Evolutionary conservation across 2,113 vertebrate species (phyloP), one percentile per base, ranked within the genome.

Genomic region (Heterotis niloticus): DNA sequence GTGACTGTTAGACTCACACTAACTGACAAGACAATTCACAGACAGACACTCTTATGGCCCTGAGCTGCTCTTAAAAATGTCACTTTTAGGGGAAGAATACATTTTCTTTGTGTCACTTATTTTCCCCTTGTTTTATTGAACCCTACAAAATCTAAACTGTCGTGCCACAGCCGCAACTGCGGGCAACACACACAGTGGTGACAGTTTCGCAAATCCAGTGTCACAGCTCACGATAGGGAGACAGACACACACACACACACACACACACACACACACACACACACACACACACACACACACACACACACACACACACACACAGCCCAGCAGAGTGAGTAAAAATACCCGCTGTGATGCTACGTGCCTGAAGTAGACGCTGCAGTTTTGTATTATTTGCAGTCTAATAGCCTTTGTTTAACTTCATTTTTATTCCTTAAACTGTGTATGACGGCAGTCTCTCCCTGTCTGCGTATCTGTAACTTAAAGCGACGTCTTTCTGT

Each of bases 321-420:
- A 64, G 84, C 81, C 84, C 84, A 83, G 81, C 82, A 78, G 84
- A 79, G 69, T 82, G 71, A 14, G 81, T 85, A 87, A 77, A 82
- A 73, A 83, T 86, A 83, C 86, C 86, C 87, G 88, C 85, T 90
- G 82, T 90, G 90, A 88, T 91, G 91, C 91, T 92, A 95, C 87
- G 94, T 95, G 95, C 94, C 94, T 96, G 87, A 93, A 93, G 92
- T 87, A 90, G 84, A 94, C 90, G 89, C 90, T 92, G 94, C 91
- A 90, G 81, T 92, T 94, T 92, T 91, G 90, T 92, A 91, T 92
- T 88, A 85, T 92, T 92, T 88, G 88, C 93, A 93, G 91, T 91
- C 91, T 89, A 93, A 93, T 90, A 93, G 92, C 92, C 93, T 94
- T 93, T 93, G 90, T 91, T 89, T 86, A 90, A 86, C 88, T 84